Evolutionary conservation across 2,888 invertebrate species (phyloP).

Genomic region (Microdon myrmicae): DNA sequence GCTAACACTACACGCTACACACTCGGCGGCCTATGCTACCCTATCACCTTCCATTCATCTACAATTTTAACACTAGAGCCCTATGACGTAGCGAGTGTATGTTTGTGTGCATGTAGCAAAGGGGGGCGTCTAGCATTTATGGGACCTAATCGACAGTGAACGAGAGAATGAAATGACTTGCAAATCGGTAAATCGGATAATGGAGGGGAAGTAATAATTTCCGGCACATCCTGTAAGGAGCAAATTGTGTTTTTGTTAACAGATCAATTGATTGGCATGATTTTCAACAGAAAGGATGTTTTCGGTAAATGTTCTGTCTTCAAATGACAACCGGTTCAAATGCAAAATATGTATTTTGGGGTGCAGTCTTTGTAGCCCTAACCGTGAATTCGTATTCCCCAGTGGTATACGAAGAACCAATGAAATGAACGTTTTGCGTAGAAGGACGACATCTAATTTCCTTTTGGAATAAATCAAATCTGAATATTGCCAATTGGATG

Average conservation of each 20-base stretch:
- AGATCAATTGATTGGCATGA: constrained; percentile 51
- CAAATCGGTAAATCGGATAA: constrained; percentile 52
- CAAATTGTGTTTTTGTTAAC: constrained; percentile 52
- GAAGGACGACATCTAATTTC: constrained; percentile 46
- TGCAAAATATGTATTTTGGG: neutral
- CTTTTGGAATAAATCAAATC: constrained; percentile 47
- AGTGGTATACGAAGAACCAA: constrained; percentile 36
- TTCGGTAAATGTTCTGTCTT: constrained; percentile 20
- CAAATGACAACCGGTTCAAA: constrained; percentile 19
- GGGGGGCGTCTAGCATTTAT: too few species aligned
- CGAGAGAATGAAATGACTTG: constrained; percentile 49
- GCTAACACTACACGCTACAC: constrained; percentile 31
- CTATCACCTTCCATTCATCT: constrained; percentile 27
- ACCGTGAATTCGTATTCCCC: too few species aligned
- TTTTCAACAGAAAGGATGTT: constrained; percentile 40
- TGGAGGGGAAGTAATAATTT: constrained; percentile 52
- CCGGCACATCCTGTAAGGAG: constrained; percentile 50
- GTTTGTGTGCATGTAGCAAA: too few species aligned
- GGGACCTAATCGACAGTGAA: constrained; percentile 45
- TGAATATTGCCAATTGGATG: constrained; percentile 47
- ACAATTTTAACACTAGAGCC: too few species aligned
- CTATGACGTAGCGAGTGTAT: too few species aligned
- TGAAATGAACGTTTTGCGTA: constrained; percentile 42
- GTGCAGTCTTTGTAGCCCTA: too few species aligned
- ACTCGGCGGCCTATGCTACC: constrained; percentile 19